These are phyloP conservation scores for Stichopus horrens DNA, from an alignment of 53 echinoderm and acorn worm genomes.

Conservation along the genomic window DNA sequence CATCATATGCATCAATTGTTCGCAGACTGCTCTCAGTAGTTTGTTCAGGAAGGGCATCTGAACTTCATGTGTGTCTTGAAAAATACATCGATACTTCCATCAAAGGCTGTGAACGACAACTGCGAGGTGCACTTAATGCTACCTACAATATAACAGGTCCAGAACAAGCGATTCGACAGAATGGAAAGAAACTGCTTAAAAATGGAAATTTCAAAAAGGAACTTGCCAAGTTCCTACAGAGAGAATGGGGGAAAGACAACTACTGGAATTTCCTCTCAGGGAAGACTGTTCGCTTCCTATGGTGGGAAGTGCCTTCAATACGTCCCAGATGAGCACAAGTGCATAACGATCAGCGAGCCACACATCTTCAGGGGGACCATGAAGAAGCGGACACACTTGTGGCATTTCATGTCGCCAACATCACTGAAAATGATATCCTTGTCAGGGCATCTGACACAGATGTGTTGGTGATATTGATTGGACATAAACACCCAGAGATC, in stretches of 20 bases:
- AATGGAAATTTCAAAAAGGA: constrained; percentile 69
- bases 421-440: constrained; percentile 1
- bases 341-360: too few species aligned
- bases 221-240: constrained; percentile 61
- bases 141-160: constrained; percentile 54
- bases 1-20: constrained; percentile 57
- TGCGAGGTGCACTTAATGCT: constrained; percentile 59
- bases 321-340: constrained; percentile 36
- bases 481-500: constrained; percentile 47
- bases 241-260: constrained; percentile 65
- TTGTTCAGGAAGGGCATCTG: constrained; percentile 43
- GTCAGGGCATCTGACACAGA: constrained; percentile 62
- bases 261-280: constrained; percentile 37
- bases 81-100: constrained; percentile 61
- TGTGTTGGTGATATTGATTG: constrained; percentile 53
- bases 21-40: constrained; percentile 47
- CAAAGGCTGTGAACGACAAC: constrained; percentile 65
- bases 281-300: constrained; percentile 61
- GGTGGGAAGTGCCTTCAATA: constrained; percentile 67
- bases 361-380: constrained; percentile 62
- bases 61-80: constrained; percentile 66
- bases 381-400: constrained; percentile 71
- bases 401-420: constrained; percentile 53
- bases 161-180: constrained; percentile 59
- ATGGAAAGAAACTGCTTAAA: constrained; percentile 57